A percentile compares a stretch with the other conserved stretches of the same genome.
These are phyloP conservation scores for Euleptes europaea DNA, from an alignment of 2,113 vertebrate genomes.

Conservation along the genomic window DNA sequence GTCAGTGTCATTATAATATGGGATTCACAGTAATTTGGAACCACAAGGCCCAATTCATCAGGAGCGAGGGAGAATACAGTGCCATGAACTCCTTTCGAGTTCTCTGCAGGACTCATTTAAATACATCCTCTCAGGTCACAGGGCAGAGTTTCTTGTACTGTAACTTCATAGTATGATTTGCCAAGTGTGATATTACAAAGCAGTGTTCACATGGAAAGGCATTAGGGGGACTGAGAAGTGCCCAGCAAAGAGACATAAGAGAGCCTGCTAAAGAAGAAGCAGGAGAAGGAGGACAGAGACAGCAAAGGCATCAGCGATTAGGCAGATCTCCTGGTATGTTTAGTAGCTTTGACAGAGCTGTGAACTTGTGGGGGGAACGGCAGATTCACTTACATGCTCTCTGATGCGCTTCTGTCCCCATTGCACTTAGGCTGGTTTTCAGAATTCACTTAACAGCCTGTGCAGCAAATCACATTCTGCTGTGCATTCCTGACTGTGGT, in stretches of 20 bases:
- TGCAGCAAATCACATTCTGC: neutral
- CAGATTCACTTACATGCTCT: neutral
- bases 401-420: neutral
- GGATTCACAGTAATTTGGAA: neutral
- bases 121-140: neutral
- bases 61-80: neutral
- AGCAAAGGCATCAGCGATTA: neutral
- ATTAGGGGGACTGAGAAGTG: neutral
- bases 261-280: neutral
- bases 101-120: constrained; percentile 16
- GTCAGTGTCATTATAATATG: constrained; percentile 20
- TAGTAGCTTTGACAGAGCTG: neutral
- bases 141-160: constrained; percentile 29
- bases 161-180: neutral
- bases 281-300: neutral
- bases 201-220: neutral
- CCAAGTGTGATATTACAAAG: constrained; percentile 31
- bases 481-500: too few relatives aligned
- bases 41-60: constrained; percentile 7
- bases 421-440: neutral
- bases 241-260: neutral
- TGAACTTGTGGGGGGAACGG: neutral
- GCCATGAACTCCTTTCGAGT: constrained; percentile 14
- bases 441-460: neutral
- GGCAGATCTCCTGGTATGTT: neutral